These are phyloP conservation scores for Aphyosemion australe DNA, from an alignment of 2,113 vertebrate genomes.

Conservation along the genomic window DNA sequence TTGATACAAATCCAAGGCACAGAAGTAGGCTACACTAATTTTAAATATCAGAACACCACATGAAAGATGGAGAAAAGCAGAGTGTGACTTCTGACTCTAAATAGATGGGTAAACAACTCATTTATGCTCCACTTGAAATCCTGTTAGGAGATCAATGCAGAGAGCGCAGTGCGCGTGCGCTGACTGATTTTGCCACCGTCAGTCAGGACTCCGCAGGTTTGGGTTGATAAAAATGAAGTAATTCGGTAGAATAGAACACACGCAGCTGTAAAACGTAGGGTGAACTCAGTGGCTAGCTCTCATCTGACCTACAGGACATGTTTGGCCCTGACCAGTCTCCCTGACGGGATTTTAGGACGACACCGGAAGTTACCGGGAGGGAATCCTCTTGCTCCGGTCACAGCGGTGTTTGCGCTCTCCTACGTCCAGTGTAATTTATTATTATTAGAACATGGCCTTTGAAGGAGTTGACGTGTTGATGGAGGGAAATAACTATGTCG, in stretches of 20 bases:
- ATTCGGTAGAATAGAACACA: not conserved
- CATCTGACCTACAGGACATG: accelerated
- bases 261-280: accelerated
- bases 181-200: not conserved
- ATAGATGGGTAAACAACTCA: too few species aligned
- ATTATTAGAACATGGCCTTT: constrained; percentile 75
- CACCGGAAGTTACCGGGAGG: constrained; percentile 35
- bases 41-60: too few species aligned
- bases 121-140: not conserved
- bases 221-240: not conserved
- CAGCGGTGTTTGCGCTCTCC: constrained; percentile 3
- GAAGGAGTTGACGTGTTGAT: constrained; percentile 51
- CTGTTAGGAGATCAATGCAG: not conserved
- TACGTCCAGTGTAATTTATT: constrained; percentile 57
- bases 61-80: too few species aligned
- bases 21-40: too few species aligned
- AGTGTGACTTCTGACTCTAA: too few species aligned
- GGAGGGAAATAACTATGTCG: constrained; percentile 19
- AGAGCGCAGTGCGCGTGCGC: constrained; percentile 26
- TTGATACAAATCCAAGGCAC: too few species aligned
- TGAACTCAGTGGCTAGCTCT: accelerated
- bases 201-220: not conserved
- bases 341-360: constrained; percentile 24
- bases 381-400: constrained; percentile 38
- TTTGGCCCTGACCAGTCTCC: not conserved